Evolutionary conservation across 92 coral and sea anemone species (phyloP).

Genomic region (Palythoa grandiflora): DNA sequence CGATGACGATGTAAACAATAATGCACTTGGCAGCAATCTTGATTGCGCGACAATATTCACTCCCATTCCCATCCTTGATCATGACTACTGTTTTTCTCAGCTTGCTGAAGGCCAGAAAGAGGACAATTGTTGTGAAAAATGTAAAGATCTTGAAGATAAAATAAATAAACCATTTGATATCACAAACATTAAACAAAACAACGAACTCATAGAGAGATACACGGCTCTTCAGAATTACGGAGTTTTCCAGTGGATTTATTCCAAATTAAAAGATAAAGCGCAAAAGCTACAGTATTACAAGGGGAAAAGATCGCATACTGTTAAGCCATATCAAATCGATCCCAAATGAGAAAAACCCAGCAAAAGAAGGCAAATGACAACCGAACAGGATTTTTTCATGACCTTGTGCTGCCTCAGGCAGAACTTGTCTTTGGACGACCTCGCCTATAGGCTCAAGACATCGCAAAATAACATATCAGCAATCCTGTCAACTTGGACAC

Average conservation of each 20-base stretch:
- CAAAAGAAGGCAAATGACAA: slow-evolving; percentile 40
- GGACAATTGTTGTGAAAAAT: neutral
- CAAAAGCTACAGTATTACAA: slow-evolving; percentile 5
- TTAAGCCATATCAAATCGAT: slow-evolving; percentile 47
- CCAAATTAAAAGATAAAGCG: too few relatives aligned
- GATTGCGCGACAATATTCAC: slow-evolving; percentile 5
- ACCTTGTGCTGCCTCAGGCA: slow-evolving; percentile 61
- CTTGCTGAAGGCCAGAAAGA: slow-evolving; percentile 12
- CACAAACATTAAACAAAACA: too few relatives aligned
- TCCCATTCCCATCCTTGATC: slow-evolving; percentile 9
- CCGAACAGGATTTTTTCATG: slow-evolving; percentile 61
- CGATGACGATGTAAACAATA: neutral
- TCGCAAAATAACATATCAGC: slow-evolving; percentile 45
- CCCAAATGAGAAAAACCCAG: slow-evolving; percentile 59
- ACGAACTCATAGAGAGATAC: neutral
- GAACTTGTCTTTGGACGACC: slow-evolving; percentile 35
- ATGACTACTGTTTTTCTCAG: neutral
- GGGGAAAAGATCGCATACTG: slow-evolving; percentile 33
- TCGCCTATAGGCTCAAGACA: slow-evolving; percentile 45
- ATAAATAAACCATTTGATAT: too few relatives aligned
- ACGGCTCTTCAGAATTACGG: neutral
- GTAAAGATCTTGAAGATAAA: neutral
- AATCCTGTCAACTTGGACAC: slow-evolving; percentile 59
- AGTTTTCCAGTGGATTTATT: too few relatives aligned
- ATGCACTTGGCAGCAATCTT: slow-evolving; percentile 4